These are phyloP conservation scores for Buceros bicornis DNA, from an alignment of 2,797 vertebrate species.

Conservation along the genomic window DNA sequence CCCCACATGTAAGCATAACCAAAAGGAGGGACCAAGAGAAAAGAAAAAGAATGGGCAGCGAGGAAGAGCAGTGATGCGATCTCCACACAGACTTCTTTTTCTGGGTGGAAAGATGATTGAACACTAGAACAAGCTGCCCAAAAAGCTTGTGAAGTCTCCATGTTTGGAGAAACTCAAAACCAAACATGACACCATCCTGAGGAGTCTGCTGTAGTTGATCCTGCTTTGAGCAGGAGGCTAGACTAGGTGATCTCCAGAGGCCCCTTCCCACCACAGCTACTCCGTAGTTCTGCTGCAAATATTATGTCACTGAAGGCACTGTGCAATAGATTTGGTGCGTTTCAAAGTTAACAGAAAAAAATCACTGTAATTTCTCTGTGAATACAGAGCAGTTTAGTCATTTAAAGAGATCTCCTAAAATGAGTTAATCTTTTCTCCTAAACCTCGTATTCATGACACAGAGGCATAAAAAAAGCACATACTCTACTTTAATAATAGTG, in stretches of 20 bases:
- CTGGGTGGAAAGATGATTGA: background rate
- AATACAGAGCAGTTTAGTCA: background rate
- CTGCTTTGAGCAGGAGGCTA: background rate
- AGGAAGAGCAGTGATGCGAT: background rate
- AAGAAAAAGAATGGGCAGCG: background rate
- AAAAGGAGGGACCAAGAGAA: background rate
- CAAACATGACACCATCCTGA: background rate
- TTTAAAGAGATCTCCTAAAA: background rate
- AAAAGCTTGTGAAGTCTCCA: background rate
- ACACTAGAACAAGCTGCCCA: background rate
- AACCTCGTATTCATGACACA: background rate
- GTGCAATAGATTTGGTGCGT: background rate
- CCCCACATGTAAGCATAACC: background rate
- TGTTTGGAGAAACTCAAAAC: background rate
- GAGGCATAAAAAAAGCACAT: background rate
- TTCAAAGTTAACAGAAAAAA: background rate
- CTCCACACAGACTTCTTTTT: background rate
- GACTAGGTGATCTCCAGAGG: background rate
- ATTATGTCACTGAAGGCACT: background rate
- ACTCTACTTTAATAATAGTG: background rate
- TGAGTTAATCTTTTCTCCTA: background rate
- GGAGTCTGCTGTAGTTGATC: background rate
- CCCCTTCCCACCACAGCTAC: background rate
- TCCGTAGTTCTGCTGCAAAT: background rate
- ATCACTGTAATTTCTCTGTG: background rate